phyloP scores from a whole-genome alignment of 2,797 vertebrate genomes.

The Prionace glauca region DNA sequence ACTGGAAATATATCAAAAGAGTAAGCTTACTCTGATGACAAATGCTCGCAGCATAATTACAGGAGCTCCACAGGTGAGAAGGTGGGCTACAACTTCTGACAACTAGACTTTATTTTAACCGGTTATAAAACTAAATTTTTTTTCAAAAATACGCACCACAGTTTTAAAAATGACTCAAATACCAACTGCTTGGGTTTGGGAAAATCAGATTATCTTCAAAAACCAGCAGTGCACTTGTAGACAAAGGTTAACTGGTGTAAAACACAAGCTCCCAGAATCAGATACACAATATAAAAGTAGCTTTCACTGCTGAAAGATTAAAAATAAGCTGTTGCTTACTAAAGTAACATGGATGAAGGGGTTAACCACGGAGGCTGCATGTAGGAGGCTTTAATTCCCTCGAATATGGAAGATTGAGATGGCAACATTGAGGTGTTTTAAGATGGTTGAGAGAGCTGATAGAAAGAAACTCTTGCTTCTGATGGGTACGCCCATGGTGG shows the following conservation, averaged over 20 bases:
- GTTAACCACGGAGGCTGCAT: not conserved
- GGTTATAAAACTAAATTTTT: not conserved
- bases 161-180: not conserved
- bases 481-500: not conserved
- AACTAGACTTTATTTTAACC: not conserved
- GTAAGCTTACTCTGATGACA: not conserved
- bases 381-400: not conserved
- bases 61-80: not conserved
- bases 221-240: not conserved
- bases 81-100: not conserved
- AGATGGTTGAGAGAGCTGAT: not conserved
- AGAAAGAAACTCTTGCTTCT: not conserved
- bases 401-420: not conserved
- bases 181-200: not conserved
- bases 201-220: not conserved
- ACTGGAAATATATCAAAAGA: not conserved
- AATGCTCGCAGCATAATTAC: not conserved
- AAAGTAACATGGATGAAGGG: not conserved
- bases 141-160: not conserved
- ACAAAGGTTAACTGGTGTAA: not conserved
- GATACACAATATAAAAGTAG: not conserved
- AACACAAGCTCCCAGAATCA: not conserved
- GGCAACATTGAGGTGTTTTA: not conserved
- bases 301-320: not conserved
- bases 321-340: not conserved